A percentile compares a stretch with the other conserved stretches of the same genome.
These are phyloP conservation scores for Coregonus sp. DNA, from an alignment of 2,797 vertebrate genomes.

Conservation along the genomic window DNA sequence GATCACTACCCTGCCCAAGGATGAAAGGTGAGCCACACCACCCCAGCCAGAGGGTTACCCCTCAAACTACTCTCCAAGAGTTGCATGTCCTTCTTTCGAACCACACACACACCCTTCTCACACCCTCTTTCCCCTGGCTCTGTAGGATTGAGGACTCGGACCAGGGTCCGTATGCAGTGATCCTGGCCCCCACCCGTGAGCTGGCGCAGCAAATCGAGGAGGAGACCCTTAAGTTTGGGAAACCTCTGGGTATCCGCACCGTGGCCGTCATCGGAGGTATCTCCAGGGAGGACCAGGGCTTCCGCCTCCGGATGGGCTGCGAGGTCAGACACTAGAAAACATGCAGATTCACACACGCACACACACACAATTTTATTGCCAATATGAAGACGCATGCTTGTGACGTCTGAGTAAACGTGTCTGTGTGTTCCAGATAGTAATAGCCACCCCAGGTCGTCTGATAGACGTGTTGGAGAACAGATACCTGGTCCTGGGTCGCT, in stretches of 20 bases:
- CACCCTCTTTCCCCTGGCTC: not conserved
- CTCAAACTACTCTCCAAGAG: no score
- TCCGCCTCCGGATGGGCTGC: slow-evolving; percentile 95
- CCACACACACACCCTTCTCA: not conserved
- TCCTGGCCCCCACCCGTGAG: slow-evolving; percentile 95
- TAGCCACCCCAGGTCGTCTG: slow-evolving; percentile 92
- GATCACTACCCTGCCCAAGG: slow-evolving; percentile 97
- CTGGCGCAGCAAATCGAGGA: slow-evolving; percentile 98
- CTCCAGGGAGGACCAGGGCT: slow-evolving; percentile 97
- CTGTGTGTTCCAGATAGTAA: slow-evolving; percentile 84
- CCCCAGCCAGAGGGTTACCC: not conserved
- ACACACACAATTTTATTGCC: not conserved
- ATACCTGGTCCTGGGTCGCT: slow-evolving; percentile 95
- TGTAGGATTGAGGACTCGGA: slow-evolving; percentile 94
- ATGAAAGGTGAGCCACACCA: slow-evolving; percentile 82
- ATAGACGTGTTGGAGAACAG: slow-evolving; percentile 97
- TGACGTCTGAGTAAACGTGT: not conserved
- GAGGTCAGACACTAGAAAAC: slow-evolving; percentile 77
- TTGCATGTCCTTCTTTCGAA: not conserved
- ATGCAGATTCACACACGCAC: not conserved
- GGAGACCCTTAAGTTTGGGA: slow-evolving; percentile 97
- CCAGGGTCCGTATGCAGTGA: slow-evolving; percentile 95
- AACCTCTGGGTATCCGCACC: slow-evolving; percentile 93
- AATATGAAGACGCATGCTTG: not conserved
- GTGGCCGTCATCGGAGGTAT: slow-evolving; percentile 98